Conservation (phyloP, 2,888 invertebrate species). For the Sinodicranocentrus sp. region DNA sequence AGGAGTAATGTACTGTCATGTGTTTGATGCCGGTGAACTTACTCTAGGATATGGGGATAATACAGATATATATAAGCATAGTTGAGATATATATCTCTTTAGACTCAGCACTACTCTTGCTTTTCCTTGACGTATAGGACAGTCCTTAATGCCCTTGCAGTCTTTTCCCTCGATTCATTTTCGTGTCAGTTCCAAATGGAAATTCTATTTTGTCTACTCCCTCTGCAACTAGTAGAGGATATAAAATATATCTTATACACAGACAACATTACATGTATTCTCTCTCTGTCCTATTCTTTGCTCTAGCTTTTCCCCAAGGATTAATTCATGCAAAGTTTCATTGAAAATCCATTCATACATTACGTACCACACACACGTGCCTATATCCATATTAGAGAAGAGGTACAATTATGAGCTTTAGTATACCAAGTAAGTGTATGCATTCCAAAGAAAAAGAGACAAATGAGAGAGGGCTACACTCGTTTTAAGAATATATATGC, state of each 20-base stretch:
- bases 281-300: constrained; percentile 15
- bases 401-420: no score
- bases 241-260: not conserved
- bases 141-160: constrained; percentile 21
- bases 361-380: no score
- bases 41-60: no score
- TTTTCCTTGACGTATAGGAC: constrained; percentile 10
- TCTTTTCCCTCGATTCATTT: constrained; percentile 43
- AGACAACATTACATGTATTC: constrained; percentile 4
- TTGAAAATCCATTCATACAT: constrained; percentile 56
- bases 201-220: not conserved
- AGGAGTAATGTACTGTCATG: constrained; percentile 30
- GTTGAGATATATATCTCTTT: no score
- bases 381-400: no score
- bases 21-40: constrained; percentile 25
- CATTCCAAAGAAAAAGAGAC: no score
- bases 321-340: constrained; percentile 59
- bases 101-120: not conserved
- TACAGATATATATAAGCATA: no score
- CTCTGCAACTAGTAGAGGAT: not conserved
- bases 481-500: no score
- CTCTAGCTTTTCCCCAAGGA: constrained; percentile 36
- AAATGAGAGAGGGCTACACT: no score
- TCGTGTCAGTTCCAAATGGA: constrained; percentile 37
- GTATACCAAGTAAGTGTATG: no score